phyloP scores from a whole-genome alignment of 2,113 vertebrate species.

The Abramis brama region DNA sequence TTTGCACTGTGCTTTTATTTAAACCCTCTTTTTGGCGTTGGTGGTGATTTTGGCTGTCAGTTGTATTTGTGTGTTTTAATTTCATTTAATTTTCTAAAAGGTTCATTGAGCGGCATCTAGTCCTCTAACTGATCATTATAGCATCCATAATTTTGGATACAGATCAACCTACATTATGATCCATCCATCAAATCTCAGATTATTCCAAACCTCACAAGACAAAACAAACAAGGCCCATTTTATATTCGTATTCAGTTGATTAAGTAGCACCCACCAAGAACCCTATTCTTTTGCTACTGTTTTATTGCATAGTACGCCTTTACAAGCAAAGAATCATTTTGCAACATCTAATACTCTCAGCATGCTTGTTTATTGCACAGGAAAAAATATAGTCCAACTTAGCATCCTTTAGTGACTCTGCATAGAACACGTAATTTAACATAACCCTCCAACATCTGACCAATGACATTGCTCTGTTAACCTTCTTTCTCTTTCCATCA shows the following conservation, averaged over 20 bases:
- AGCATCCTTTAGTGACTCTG: not conserved
- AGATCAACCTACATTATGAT: not conserved
- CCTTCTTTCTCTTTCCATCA: not conserved
- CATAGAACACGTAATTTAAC: not conserved
- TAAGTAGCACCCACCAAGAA: not conserved
- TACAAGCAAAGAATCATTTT: not conserved
- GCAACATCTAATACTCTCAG: not conserved
- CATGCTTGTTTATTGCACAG: slow-evolving; percentile 3
- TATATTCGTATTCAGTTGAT: not conserved
- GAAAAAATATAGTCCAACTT: not conserved
- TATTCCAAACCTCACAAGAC: not conserved
- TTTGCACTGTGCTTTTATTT: slow-evolving; percentile 6
- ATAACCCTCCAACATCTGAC: slow-evolving; percentile 21
- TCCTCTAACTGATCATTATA: not conserved
- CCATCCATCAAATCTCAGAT: not conserved
- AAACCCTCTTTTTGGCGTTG: not conserved
- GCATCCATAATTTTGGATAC: not conserved
- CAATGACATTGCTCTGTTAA: not conserved
- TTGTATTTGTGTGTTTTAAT: not conserved
- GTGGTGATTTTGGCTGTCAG: not conserved
- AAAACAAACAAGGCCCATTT: not conserved
- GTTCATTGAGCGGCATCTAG: not conserved
- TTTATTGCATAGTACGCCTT: not conserved
- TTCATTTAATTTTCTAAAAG: not conserved
- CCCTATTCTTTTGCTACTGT: not conserved